phyloP scores from a whole-genome alignment of 2,113 vertebrate genomes.

The Sinosuthora webbiana region DNA sequence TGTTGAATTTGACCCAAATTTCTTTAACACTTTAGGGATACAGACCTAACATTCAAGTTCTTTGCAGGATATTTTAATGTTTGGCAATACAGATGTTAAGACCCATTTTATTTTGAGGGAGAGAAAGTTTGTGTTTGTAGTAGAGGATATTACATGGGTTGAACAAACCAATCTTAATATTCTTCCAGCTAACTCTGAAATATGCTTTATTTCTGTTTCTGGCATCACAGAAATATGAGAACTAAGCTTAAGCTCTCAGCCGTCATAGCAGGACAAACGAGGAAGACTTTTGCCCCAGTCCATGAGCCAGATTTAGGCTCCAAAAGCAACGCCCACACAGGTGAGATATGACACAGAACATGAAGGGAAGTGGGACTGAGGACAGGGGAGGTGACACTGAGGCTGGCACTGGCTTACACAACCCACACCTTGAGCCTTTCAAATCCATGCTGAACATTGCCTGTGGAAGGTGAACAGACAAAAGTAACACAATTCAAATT shows the following conservation, averaged over 20 bases:
- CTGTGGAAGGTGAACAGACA: neutral
- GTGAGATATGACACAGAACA: accelerated
- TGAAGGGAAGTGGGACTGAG: neutral
- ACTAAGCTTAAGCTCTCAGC: neutral
- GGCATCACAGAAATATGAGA: neutral
- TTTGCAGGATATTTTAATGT: neutral
- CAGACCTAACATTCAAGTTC: neutral
- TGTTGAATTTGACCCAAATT: neutral
- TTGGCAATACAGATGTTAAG: neutral
- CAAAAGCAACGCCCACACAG: neutral
- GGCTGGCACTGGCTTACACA: neutral
- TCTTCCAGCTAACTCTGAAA: neutral
- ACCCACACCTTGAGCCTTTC: neutral
- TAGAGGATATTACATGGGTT: neutral
- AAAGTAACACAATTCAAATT: neutral
- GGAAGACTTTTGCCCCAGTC: neutral
- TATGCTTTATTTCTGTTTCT: neutral
- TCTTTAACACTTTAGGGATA: neutral
- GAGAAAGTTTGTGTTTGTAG: neutral
- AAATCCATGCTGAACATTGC: neutral
- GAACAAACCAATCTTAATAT: neutral
- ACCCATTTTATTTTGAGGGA: neutral
- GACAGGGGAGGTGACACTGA: neutral
- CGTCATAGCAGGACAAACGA: neutral
- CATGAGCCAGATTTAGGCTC: neutral